Base-by-base conservation (phyloP, 2,113 vertebrate genomes). In the Ageneiosus marmoratus region DNA sequence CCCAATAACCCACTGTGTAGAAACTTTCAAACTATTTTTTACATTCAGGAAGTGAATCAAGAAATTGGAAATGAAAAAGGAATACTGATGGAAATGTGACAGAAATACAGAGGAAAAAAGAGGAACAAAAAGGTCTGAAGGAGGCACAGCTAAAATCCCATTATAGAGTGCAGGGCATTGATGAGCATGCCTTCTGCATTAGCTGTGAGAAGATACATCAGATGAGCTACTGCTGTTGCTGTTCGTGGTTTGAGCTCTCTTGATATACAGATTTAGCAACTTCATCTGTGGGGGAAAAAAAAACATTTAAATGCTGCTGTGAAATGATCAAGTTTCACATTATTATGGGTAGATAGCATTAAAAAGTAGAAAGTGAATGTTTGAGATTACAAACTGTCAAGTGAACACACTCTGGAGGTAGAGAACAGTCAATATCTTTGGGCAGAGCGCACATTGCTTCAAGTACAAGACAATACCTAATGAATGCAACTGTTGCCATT, bases 171-270 rank as follows among this genome's bases (percentile, higher is more conserved):
- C 67, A 24, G 77, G 76, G 56, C 58, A 76, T 46, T 51, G 50
- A 76, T 41, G 11, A 18, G 48, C 16, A 50, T 69, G 29, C 32
- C 46, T 51, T 74, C 46, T 41, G 2, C 46, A 41, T 93, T 97
- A 99, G 92, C 97, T 98, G 95, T 99, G 98, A 10, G 97, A 98
- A 85, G 97, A 98, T 85, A 96, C 94, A 72, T 99, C 97, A 2
- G 97, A 99, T 75, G 97, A 98, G 87, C 96, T 97, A 94, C 97
- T 99, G 95, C 97, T 99, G 95, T 97, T 99, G 94, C 97, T 98
- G 93, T 98, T 97, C 76, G 96, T 97, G 5, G 97, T 98, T 88
- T 99, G 97, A 13, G 98, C 98, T 85, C 97, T 93, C 93, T 98
- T 99, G 93, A 99, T 99, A 86, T 99, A 99, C 85, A 99, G 93